A percentile compares a stretch with the other conserved stretches of the same genome.
Conservation (phyloP, 2,888 invertebrate genomes). For the Dasysyrphus albostriatus region DNA sequence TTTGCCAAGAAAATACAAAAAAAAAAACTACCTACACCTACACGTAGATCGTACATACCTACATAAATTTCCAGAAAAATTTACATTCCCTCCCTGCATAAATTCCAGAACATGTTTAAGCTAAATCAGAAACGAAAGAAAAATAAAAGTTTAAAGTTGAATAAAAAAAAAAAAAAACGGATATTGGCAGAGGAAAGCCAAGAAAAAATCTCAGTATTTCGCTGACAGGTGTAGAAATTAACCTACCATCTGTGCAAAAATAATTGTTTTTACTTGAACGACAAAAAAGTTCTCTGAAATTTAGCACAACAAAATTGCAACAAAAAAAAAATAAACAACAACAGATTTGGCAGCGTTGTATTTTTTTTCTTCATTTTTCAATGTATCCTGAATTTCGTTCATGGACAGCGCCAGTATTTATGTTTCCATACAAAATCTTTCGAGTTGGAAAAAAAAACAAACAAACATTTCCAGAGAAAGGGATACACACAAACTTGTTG, state of each 20-base stretch:
- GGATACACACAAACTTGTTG: slow-evolving; percentile 17
- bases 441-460: slow-evolving; percentile 8
- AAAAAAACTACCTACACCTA: background rate
- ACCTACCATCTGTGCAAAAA: slow-evolving; percentile 61
- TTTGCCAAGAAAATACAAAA: slow-evolving; percentile 24
- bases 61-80: background rate
- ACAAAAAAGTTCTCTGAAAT: slow-evolving; percentile 18
- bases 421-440: slow-evolving; percentile 53
- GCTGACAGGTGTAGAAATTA: slow-evolving; percentile 73
- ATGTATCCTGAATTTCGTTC: slow-evolving; percentile 34
- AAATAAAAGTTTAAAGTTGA: slow-evolving; percentile 18
- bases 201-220: slow-evolving; percentile 55
- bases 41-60: background rate
- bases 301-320: slow-evolving; percentile 7
- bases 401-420: slow-evolving; percentile 63
- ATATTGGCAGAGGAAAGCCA: slow-evolving; percentile 68
- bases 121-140: slow-evolving; percentile 22
- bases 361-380: slow-evolving; percentile 41
- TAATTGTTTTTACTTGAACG: slow-evolving; percentile 55
- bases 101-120: slow-evolving; percentile 33
- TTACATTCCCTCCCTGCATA: background rate
- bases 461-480: background rate
- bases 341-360: background rate
- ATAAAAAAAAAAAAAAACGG: slow-evolving; percentile 36
- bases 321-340: slow-evolving; percentile 11